Evolutionary conservation across 2,797 vertebrate species (phyloP), one percentile per base, ranked within the genome.

Genomic region (Siniperca scherzeri): DNA sequence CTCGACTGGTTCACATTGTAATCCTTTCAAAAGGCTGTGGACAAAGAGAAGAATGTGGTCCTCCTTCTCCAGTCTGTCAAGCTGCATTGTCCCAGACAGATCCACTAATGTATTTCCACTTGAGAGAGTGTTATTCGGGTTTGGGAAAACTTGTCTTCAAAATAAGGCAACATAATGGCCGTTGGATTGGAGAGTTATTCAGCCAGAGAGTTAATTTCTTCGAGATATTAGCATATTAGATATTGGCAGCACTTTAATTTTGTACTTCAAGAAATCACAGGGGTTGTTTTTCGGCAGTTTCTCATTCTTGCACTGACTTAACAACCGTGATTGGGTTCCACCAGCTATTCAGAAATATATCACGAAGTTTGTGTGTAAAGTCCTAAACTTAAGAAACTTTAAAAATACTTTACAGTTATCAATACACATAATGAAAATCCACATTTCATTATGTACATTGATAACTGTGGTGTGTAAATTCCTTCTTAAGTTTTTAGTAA

Each of bases 1-100:
- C 48, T 79, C 16, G 4, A 76, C 78, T 70, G 80, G 62, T 86
- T 89, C 73, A 72, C 73, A 70, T 62, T 88, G 82, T 88, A 87
- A 88, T 88, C 87, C 73, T 36, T 78, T 90, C 83, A 90, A 91
- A 90, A 82, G 62, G 57, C 71, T 25, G 14, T 12, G 3, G 70
- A 91, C 81, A 91, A 91, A 88, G 84, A 67, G 36, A 71, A 82
- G 77, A 89, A 88, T 83, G 86, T 68, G 80, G 68, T 77, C 66
- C 56, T 85, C 86, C 76, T 80, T 78, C 85, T 84, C 14, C 68
- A 70, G 33, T 56, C 68, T 48, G 68, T 78, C 74, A 82, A 53
- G 73, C 81, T 57, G 61, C 59, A 74, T 87, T 82, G 77, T 82
- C 42, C 60, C 46, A 64, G 19, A 75, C 70, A 67, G 52, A 82